Evolutionary conservation across 2,113 vertebrate species (phyloP).

Genomic region (Thryonomys swinderianus): DNA sequence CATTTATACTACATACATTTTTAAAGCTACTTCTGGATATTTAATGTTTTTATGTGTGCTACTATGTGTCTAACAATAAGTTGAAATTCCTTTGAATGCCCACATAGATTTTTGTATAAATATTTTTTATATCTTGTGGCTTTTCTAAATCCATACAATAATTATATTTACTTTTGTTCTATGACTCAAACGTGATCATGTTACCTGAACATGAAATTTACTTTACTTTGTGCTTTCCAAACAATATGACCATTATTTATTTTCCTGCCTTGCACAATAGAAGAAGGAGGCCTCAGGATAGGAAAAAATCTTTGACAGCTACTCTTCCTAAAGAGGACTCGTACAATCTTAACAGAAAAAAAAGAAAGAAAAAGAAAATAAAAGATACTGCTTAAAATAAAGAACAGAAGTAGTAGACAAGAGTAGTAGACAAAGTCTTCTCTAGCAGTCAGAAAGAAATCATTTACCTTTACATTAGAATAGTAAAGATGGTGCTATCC

Average conservation of each 20-base stretch:
- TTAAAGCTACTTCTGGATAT: background rate
- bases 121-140: background rate
- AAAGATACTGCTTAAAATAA: no score
- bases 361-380: no score
- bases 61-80: background rate
- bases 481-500: background rate
- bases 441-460: background rate
- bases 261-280: no score
- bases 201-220: background rate
- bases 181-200: no score
- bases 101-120: background rate
- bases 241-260: background rate
- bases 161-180: background rate
- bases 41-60: background rate
- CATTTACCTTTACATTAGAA: background rate
- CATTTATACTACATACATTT: background rate
- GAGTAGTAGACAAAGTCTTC: background rate
- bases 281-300: no score
- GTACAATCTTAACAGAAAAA: no score
- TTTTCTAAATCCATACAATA: background rate
- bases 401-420: background rate
- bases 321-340: no score
- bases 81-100: background rate
- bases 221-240: no score
- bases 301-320: no score